Evolutionary conservation across 2,797 vertebrate species (phyloP).

Genomic region (Apodemus agrarius): DNA sequence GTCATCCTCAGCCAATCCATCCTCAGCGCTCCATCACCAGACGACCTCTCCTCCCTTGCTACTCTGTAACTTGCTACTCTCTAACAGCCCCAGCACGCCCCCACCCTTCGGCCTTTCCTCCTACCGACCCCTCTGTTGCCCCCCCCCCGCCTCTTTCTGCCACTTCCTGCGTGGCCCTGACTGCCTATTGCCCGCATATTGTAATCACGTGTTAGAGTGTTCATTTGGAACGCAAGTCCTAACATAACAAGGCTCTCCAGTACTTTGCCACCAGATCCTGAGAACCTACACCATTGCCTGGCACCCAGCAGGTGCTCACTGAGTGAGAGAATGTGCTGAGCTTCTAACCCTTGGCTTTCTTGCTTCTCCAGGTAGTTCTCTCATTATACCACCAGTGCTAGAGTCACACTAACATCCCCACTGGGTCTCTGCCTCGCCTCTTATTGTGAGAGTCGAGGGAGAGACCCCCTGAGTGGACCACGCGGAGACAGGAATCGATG

Average conservation of each 20-base stretch:
- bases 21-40: neutral
- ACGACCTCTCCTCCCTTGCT: fast-evolving
- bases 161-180: neutral
- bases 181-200: neutral
- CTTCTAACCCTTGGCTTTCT: neutral
- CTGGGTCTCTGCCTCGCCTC: neutral
- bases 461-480: no score
- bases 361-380: neutral
- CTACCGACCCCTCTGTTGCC: neutral
- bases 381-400: neutral
- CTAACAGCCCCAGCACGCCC: neutral
- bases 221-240: neutral
- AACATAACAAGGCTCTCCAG: neutral
- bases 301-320: neutral
- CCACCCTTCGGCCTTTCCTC: neutral
- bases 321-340: neutral
- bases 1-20: neutral
- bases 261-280: neutral
- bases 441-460: neutral
- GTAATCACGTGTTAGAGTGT: neutral
- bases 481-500: no score
- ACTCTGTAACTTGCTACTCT: neutral
- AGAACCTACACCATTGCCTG: neutral
- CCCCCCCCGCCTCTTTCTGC: neutral
- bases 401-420: neutral